Evolutionary conservation across 2,113 vertebrate species (phyloP).

Genomic region (Ibidorhyncha struthersii): DNA sequence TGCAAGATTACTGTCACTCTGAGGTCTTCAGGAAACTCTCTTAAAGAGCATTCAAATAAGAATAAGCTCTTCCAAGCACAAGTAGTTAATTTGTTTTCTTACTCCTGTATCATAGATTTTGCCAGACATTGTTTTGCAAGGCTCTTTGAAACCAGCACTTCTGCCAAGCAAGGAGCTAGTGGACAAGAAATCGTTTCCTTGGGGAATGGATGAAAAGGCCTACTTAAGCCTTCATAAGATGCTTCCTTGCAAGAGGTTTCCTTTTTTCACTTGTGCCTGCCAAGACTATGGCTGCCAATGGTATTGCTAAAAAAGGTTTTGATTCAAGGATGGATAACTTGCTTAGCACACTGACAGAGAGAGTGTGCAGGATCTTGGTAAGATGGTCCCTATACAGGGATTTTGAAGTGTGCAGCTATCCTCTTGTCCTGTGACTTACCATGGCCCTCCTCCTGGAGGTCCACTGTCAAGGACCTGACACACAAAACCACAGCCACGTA

Average conservation of each 20-base stretch:
- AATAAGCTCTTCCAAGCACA: not conserved
- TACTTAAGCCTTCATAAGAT: not conserved
- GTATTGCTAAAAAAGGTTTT: not conserved
- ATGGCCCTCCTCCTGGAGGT: not conserved
- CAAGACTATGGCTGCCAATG: not conserved
- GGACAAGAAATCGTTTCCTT: not conserved
- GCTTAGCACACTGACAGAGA: not conserved
- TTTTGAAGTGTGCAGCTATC: not conserved
- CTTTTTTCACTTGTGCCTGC: not conserved
- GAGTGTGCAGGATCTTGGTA: not conserved
- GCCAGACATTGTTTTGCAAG: not conserved
- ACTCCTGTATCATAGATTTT: not conserved
- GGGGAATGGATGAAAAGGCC: not conserved
- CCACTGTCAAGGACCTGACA: not conserved
- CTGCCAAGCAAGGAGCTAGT: not conserved
- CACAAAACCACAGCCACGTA: fast-evolving
- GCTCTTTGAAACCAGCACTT: not conserved
- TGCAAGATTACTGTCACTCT: not conserved
- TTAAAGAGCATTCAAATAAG: not conserved
- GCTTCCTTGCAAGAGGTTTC: not conserved
- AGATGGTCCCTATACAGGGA: not conserved
- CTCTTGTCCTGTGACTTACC: not conserved
- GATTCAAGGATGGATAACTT: not conserved
- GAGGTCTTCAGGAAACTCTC: not conserved
- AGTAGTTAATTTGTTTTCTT: not conserved